phyloP scores from a whole-genome alignment of 2,888 invertebrate genomes.

The Agonopterix arenella region DNA sequence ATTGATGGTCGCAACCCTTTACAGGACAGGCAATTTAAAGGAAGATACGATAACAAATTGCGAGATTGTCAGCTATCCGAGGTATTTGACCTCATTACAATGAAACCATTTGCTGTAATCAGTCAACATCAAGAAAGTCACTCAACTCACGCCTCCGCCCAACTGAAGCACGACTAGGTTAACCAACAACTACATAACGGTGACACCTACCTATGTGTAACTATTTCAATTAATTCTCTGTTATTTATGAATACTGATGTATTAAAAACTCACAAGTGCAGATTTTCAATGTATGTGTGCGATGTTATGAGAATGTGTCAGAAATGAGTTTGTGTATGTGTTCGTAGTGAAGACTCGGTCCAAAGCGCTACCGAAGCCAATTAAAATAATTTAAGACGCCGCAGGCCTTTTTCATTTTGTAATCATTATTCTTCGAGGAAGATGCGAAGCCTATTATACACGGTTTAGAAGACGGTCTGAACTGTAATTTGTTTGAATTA shows the following conservation, averaged over 20 bases:
- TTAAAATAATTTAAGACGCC: slow-evolving; percentile 77
- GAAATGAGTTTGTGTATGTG: slow-evolving; percentile 25
- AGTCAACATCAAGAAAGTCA: slow-evolving; percentile 9
- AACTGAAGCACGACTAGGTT: neutral
- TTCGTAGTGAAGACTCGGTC: slow-evolving; percentile 34
- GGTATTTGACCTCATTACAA: slow-evolving; percentile 6
- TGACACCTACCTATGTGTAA: too few relatives aligned
- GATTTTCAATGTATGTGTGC: slow-evolving; percentile 13
- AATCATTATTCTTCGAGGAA: slow-evolving; percentile 69
- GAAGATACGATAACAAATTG: slow-evolving; percentile 2
- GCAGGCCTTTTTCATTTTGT: slow-evolving; percentile 70
- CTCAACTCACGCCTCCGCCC: slow-evolving; percentile 7
- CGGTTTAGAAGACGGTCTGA: slow-evolving; percentile 61
- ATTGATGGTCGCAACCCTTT: neutral
- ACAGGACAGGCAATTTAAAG: neutral
- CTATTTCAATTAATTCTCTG: too few relatives aligned
- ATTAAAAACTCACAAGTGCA: neutral
- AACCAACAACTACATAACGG: neutral
- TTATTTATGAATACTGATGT: neutral
- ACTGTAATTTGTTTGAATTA: slow-evolving; percentile 59
- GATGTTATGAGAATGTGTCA: slow-evolving; percentile 28
- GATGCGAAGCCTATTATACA: slow-evolving; percentile 68
- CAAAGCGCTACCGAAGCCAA: slow-evolving; percentile 74
- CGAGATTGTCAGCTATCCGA: slow-evolving; percentile 3
- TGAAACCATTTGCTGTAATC: slow-evolving; percentile 6